A percentile compares a stretch with the other conserved stretches of the same genome.
Evolutionary conservation across 2,113 vertebrate genomes (phyloP).

Genomic region (Pseudolaguvia tuberculata): DNA sequence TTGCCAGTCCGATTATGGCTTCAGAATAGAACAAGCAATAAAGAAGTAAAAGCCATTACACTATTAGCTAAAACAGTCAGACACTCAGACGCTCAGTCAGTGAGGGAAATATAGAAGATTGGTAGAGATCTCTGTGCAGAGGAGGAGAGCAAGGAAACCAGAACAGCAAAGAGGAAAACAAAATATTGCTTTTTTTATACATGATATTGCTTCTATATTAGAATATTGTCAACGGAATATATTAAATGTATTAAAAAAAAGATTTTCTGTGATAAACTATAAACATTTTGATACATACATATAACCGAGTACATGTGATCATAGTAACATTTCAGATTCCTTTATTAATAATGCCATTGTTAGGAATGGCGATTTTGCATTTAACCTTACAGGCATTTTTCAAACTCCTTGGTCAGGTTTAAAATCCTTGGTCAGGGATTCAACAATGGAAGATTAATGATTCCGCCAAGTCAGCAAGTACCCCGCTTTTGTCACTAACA

Average conservation of each 20-base stretch:
- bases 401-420: too few species aligned
- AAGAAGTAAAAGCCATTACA: conserved; percentile 56
- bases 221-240: conserved; percentile 36
- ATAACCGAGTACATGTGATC: background rate
- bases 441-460: too few species aligned
- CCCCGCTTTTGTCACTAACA: background rate
- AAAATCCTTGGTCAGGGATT: too few species aligned
- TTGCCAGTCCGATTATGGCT: conserved; percentile 53
- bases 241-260: too few species aligned
- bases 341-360: too few species aligned
- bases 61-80: conserved; percentile 59
- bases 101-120: conserved; percentile 46
- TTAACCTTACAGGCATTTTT: too few species aligned
- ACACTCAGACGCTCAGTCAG: conserved; percentile 36
- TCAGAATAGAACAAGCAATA: conserved; percentile 57
- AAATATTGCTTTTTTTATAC: background rate
- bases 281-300: background rate
- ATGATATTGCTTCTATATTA: background rate
- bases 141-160: conserved; percentile 21
- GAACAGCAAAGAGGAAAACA: background rate
- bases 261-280: background rate
- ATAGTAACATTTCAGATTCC: too few species aligned
- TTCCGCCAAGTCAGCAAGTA: too few species aligned
- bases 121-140: conserved; percentile 35
- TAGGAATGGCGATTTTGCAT: too few species aligned